Base-by-base conservation (phyloP, 2,113 vertebrate species). In the Tragulus kanchil region DNA sequence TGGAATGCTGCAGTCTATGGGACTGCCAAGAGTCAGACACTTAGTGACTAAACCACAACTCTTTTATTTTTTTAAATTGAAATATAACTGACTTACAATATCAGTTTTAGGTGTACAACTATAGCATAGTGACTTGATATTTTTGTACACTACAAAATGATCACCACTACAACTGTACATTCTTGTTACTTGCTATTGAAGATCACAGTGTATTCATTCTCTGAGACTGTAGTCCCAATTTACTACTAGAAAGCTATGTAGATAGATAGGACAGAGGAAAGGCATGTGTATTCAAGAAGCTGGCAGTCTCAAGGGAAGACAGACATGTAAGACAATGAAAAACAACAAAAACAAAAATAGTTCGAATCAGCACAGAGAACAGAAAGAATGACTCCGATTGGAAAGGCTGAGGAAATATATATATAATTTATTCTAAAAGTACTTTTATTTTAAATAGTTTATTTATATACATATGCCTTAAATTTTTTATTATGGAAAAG, bases 261-360 rank as follows among this genome's bases (percentile, higher is more conserved):
- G 54, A 28, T 45, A 54, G 75, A 50, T 82, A 77, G 56, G 67
- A 67, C 31, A 84, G 36, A 85, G 48, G n/a, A 84, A 84, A 50
- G 56, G 8, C 12, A 15, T 84, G 54, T 88, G 65, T 83, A 94
- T 69, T 77, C n/a, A 67, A 83, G 59, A 65, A 86, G 79, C 1
- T 64, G 56, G 6, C 5, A 54, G 26, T 26, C 23, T 91, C 56
- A 69, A n/a, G 21, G 62, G 52, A 59, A 87, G 82, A 54, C 5
- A 91, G 48, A 56, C 15, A 26, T 23, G 6, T 69, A 87, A 91
- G 69, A 64, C 50, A 62, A 61, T 67, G n/a, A 83, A 77, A 7
- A 73, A n/a, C 36, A 94, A 75, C 59, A 9, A 89, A 58, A 54
- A 95, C 65, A 89, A 93, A 12, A 86, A 61, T 59, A 69, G 58